Conservation (phyloP, 2,888 invertebrate species). For the Dryocosmus kuriphilus region DNA sequence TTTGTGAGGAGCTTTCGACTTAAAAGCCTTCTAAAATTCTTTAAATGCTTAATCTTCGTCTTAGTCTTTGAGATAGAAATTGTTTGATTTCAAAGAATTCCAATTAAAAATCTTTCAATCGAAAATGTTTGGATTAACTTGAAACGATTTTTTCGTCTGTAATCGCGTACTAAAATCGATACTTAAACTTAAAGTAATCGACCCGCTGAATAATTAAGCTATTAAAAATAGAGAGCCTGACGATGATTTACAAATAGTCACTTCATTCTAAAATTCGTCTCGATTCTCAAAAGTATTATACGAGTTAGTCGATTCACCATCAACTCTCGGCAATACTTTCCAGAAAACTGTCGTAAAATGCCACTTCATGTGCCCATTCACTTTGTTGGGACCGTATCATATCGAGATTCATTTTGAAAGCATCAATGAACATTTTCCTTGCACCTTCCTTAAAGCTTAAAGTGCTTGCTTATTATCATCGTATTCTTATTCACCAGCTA, state of each 20-base stretch:
- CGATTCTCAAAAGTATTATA: background rate
- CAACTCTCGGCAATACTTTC: background rate
- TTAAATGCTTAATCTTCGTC: no score
- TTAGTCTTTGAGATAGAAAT: no score
- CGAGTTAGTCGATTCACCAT: background rate
- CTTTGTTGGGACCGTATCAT: background rate
- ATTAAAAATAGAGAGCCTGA: background rate
- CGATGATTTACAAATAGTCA: slow-evolving; percentile 12
- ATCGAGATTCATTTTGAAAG: background rate
- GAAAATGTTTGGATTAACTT: no score
- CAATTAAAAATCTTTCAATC: no score
- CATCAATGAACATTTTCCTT: slow-evolving; percentile 23
- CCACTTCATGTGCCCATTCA: background rate
- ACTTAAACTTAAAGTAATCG: no score
- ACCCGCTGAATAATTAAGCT: no score
- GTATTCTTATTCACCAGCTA: background rate
- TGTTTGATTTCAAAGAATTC: no score
- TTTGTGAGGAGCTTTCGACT: no score
- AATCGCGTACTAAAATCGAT: no score
- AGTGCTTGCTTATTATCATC: slow-evolving; percentile 1
- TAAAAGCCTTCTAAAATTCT: no score
- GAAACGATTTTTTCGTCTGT: no score
- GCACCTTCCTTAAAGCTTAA: slow-evolving; percentile 2
- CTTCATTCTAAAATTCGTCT: background rate
- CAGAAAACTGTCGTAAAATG: slow-evolving; percentile 27